These are phyloP conservation scores for Nymphalis c-album DNA, from an alignment of 2,888 invertebrate genomes.

Conservation along the genomic window DNA sequence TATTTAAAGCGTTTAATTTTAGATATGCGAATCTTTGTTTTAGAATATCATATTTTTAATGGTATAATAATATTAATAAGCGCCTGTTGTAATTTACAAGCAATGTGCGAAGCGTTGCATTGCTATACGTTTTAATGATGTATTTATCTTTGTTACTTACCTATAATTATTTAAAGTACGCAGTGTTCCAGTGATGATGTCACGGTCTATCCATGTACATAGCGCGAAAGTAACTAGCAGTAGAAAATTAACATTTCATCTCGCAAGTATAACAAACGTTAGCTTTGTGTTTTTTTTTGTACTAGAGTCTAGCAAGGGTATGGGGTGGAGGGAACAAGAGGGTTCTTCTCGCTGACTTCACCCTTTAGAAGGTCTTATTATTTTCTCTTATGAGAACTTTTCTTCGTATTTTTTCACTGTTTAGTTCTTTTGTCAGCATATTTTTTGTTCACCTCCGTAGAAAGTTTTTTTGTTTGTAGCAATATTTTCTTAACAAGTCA, in stretches of 20 bases:
- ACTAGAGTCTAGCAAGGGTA: constrained; percentile 57
- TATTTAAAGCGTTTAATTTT: neutral
- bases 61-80: no score
- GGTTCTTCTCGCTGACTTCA: constrained; percentile 35
- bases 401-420: constrained; percentile 32
- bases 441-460: constrained; percentile 6
- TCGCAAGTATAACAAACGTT: constrained; percentile 32
- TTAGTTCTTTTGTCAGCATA: constrained; percentile 31
- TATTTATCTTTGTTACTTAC: constrained; percentile 1
- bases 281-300: constrained; percentile 52
- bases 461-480: neutral
- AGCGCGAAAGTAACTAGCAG: constrained; percentile 21
- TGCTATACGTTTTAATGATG: constrained; percentile 1
- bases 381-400: constrained; percentile 37
- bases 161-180: no score
- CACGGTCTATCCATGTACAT: no score
- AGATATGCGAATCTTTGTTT: no score
- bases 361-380: constrained; percentile 38
- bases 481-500: no score
- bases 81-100: constrained; percentile 10
- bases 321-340: constrained; percentile 27
- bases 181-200: no score
- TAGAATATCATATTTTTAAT: no score
- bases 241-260: constrained; percentile 27
- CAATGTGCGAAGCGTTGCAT: constrained; percentile 1